Percentiles rank a stretch among this genome's conserved stretches.
Conservation (phyloP, 2,113 vertebrate species). For the Trinectes maculatus region DNA sequence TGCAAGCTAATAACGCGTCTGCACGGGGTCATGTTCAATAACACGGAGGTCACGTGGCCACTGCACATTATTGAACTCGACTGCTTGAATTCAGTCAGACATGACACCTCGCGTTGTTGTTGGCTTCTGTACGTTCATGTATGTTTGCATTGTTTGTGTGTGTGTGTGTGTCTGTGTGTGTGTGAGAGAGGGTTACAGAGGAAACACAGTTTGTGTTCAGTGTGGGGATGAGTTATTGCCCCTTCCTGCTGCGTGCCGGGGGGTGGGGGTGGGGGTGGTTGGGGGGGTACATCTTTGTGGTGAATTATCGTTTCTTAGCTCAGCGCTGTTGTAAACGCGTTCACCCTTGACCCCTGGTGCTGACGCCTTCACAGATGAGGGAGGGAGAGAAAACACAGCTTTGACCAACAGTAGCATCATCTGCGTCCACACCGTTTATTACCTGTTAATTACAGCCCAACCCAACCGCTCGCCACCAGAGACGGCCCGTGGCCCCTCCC, state of each 20-base stretch:
- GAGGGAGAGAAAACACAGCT: conserved; percentile 33
- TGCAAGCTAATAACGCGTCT: conserved; percentile 1
- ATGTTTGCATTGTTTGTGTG: too few relatives aligned
- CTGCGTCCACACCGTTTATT: conserved; percentile 56
- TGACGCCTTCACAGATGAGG: conserved; percentile 5
- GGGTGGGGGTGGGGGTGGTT: too few relatives aligned
- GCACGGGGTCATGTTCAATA: not conserved
- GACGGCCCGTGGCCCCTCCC: too few relatives aligned
- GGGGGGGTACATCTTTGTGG: conserved; percentile 19
- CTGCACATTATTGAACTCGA: not conserved
- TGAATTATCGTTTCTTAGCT: conserved; percentile 69
- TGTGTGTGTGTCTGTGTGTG: conserved; percentile 15
- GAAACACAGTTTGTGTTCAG: conserved; percentile 70
- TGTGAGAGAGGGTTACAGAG: conserved; percentile 58
- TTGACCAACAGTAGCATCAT: conserved; percentile 48
- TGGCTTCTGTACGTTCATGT: too few relatives aligned
- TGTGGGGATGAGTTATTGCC: conserved; percentile 79
- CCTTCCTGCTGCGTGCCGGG: conserved; percentile 76
- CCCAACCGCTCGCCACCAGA: too few relatives aligned
- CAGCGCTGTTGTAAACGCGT: conserved; percentile 57
- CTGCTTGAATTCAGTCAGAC: not conserved
- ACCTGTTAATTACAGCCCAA: too few relatives aligned
- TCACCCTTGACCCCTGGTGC: conserved; percentile 65
- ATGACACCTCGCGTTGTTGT: too few relatives aligned
- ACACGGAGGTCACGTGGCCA: not conserved